Base-by-base conservation (phyloP, 1,140 invertebrate species). In the Drosophila watanabei region DNA sequence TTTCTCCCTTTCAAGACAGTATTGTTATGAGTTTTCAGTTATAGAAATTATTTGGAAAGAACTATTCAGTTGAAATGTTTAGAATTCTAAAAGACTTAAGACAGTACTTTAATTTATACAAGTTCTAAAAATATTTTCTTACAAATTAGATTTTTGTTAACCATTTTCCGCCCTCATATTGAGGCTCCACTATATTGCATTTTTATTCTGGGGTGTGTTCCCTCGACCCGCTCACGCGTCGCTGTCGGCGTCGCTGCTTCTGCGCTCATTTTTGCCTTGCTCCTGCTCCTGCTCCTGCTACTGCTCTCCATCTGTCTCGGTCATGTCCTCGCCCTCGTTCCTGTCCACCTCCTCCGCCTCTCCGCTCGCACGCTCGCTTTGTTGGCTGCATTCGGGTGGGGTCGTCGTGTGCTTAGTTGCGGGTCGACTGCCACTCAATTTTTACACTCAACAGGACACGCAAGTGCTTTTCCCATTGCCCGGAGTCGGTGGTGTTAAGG, bases 401-500 rank as follows among this genome's bases (percentile, higher is more conserved):
- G 60, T 64, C 68, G 51, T 56, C 52, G 52, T 56, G 52, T 32
- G 45, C 28, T 65, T 41, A 33, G 30, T 28, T 66, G 20, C 18
- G 39, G 54, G 60, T 39, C 52, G 51, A 52, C 72, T 75, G 58
- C 46, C 52, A 80, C 79, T 80, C 58, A 75, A 60, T 68, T 80
- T 75, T 57, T 68, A 76, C 70, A 89, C 73, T 83, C 64, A 56
- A 76, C 71, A 88, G 84, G 84, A 87, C 76, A 80, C 58, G 68
- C 80, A 75, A 84, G 85, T 78, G 85, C 45, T 78, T 78, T 72
- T 51, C 32, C 64, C 64, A 16, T 57, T 56, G 28, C n/a, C 48
- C 18, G 48, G 18, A 52, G 41, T 20, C 20, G 52, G 59, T 70
- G 51, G 56, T 80, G 52, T 46, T 79, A 72, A 76, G 66, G 79